Evolutionary conservation across 2,888 invertebrate species (phyloP), one percentile per base, ranked within the genome.

Genomic region (Cantharis rufa): DNA sequence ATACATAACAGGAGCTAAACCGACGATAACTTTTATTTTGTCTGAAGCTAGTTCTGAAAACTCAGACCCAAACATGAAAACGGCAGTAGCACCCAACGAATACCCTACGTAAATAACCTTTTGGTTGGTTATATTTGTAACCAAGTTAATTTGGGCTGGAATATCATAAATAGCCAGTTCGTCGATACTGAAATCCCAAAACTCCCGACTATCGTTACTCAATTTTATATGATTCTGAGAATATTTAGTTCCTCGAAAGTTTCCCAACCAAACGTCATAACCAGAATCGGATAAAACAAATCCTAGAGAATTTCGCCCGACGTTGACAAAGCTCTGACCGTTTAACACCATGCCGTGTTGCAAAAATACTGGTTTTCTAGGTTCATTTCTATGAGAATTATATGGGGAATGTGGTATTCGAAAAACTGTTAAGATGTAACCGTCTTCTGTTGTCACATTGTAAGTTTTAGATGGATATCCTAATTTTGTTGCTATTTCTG

Each of bases 61-160:
- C 15, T 91, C 90, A 1, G 93, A 91, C 70, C 93, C 89, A 86
- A 94, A 89, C 1, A 92, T 92, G 83, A 92, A 92, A 78, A 92
- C 90, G 72, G 91, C 89, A 0, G 94, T 92, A 0, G 94, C 93
- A 1, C 96, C 96, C 92, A 96, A 95, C 0, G 95, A 96, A 87
- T 96, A 95, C 0, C 96, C 97, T 63, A 96, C 89, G 85, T 95
- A 96, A 81, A 91, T 91, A 27, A 93, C 79, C 5, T 81, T 82
- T 16, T 81, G 76, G 10, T 82, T 83, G 1, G 86, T 85, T 74
- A 84, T 76, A 9, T 78, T 28, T 3, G 84, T 71, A 15, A 88
- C 86, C 10, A 84, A 82, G 16, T 84, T 79, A 28, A 88, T 84
- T 63, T 83, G 83, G 2, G 86, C 84, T 28, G 87, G 87, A 10